Evolutionary conservation across 2,797 vertebrate genomes (phyloP).

Genomic region (Trichosurus vulpecula): DNA sequence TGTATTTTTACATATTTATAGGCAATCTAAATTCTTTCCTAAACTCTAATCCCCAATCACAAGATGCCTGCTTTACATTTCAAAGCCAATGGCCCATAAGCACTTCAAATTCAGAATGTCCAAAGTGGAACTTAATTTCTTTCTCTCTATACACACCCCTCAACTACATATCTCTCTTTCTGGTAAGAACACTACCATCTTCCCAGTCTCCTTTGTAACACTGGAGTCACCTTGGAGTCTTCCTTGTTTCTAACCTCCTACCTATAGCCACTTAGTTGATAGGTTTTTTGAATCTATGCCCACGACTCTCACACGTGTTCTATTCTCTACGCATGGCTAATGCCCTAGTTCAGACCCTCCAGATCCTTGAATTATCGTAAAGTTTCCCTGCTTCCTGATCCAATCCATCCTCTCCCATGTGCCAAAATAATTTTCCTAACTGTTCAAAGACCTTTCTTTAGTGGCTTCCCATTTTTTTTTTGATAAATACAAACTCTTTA

Average conservation of each 20-base stretch:
- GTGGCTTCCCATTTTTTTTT: background rate
- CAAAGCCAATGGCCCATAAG: background rate
- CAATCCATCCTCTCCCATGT: background rate
- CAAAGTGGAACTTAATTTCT: background rate
- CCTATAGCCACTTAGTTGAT: background rate
- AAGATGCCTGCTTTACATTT: background rate
- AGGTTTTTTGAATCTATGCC: background rate
- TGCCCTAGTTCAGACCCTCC: background rate
- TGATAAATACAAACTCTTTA: background rate
- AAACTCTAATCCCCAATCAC: background rate
- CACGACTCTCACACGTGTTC: background rate
- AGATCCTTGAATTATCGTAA: too few species aligned
- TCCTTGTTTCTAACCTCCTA: background rate
- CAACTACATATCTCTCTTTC: background rate
- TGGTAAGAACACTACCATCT: background rate
- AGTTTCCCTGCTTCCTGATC: background rate
- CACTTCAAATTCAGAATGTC: background rate
- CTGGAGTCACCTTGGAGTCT: background rate
- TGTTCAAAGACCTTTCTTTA: background rate
- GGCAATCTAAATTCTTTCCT: background rate
- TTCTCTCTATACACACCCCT: background rate
- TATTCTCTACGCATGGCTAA: background rate
- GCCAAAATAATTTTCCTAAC: background rate
- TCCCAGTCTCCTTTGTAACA: background rate
- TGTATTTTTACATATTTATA: background rate